Evolutionary conservation across 2,888 invertebrate species (phyloP), one percentile per base, ranked within the genome.

Genomic region (Pammene fasciana): DNA sequence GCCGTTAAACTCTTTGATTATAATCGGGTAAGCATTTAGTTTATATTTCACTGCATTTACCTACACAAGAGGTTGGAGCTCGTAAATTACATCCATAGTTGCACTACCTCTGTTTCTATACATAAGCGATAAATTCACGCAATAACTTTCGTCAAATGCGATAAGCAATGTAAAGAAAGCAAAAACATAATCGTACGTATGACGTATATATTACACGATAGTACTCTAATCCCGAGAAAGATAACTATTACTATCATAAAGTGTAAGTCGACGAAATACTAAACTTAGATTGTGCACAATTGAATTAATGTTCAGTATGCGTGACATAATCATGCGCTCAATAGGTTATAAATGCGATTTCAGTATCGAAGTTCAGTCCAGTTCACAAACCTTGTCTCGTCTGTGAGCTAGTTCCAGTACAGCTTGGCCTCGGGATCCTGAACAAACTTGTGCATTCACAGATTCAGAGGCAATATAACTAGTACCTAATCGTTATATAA

Each of bases 321-420:
- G 65, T 70, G 70, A 54, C 60, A 59, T 5, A 13, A 60, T 36
- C 65, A 65, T 55, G 70, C 60, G 41, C 14, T 41, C 13, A 26
- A 56, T 65, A 45, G 52, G 60, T n/a, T n/a, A 26, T 43, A 6
- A 60, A 61, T 13, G 41, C 18, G 13, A 55, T 16, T 8, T 16
- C 54, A 36, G 65, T 65, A 68, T 54, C 50, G 36, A 26, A 59
- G 59, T 54, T 59, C 68, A 70, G 5, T 13, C 13, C 26, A 26
- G 26, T 26, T 3, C 26, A 26, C n/a, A n/a, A n/a, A n/a, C n/a
- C n/a, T n/a, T n/a, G n/a, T n/a, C n/a, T n/a, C n/a, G 26, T 26
- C 26, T 26, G 26, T 26, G 16, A 10, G 16, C 48, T 18, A 1
- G 52, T 7, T 11, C 14, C 52, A 18, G 26, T 52, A 52, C 26